phyloP scores from a whole-genome alignment of 2,888 invertebrate genomes.

The Temnothorax unifasciatus region DNA sequence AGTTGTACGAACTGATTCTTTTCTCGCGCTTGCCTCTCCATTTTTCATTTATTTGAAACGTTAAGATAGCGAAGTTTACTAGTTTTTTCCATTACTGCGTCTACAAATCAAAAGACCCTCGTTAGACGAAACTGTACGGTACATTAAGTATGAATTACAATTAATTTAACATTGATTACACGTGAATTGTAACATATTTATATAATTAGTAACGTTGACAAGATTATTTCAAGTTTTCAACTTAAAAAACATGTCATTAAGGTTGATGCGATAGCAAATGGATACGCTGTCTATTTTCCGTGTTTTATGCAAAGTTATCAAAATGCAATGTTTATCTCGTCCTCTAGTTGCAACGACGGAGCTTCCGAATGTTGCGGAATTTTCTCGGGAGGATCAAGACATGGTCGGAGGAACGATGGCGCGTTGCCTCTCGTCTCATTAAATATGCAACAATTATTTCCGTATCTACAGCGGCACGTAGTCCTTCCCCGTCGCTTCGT shows the following conservation, averaged over 20 bases:
- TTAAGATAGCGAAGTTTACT: conserved; percentile 15
- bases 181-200: not conserved
- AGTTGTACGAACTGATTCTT: conserved; percentile 38
- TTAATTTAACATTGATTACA: conserved; percentile 2
- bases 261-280: not conserved
- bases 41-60: conserved; percentile 14
- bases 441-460: conserved; percentile 80
- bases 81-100: not conserved
- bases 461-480: conserved; percentile 68
- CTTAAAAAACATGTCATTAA: not conserved
- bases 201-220: not conserved
- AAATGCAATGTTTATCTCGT: conserved; percentile 35
- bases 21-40: conserved; percentile 19
- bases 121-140: conserved; percentile 13
- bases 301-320: conserved; percentile 32
- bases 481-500: conserved; percentile 54
- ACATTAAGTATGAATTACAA: conserved; percentile 23
- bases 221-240: conserved; percentile 21
- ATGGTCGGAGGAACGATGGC: conserved; percentile 37
- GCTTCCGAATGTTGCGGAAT: conserved; percentile 13
- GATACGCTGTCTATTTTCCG: not conserved
- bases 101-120: not conserved
- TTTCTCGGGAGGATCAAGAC: conserved; percentile 41
- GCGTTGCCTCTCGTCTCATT: conserved; percentile 72
- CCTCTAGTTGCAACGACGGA: not conserved